A percentile compares a stretch with the other conserved stretches of the same genome.
Evolutionary conservation across 2,113 vertebrate species (phyloP).

Genomic region (Silurus glanis): DNA sequence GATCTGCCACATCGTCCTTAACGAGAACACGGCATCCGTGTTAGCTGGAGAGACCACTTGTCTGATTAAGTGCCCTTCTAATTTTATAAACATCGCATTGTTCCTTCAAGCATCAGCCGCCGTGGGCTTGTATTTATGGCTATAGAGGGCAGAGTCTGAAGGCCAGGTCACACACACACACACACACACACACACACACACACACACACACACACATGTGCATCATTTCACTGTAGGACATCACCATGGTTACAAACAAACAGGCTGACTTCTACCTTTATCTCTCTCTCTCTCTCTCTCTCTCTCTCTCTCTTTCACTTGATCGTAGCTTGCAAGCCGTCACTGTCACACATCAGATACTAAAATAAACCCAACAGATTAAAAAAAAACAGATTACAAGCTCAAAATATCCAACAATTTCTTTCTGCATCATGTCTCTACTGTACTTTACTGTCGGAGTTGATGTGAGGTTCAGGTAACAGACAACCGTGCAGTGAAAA

Average conservation of each 20-base stretch:
- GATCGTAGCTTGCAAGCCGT: constrained; percentile 43
- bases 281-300: background rate
- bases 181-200: constrained; percentile 14
- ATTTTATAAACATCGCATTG: constrained; percentile 45
- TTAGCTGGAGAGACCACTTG: constrained; percentile 18
- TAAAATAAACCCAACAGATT: constrained; percentile 62
- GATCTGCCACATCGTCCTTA: constrained; percentile 3
- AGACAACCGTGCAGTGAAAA: background rate
- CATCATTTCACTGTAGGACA: constrained; percentile 53
- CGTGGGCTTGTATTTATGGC: constrained; percentile 30
- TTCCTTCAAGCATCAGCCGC: constrained; percentile 32
- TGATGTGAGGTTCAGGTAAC: background rate
- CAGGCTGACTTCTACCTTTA: constrained; percentile 38
- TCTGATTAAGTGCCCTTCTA: constrained; percentile 34
- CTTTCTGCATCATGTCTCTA: constrained; percentile 17
- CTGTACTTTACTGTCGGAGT: background rate
- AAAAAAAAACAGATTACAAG: constrained; percentile 54
- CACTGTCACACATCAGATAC: constrained; percentile 64
- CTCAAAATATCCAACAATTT: constrained; percentile 60
- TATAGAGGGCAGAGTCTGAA: constrained; percentile 15
- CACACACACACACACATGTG: constrained; percentile 27
- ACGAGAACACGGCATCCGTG: constrained; percentile 22
- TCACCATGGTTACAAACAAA: constrained; percentile 76
- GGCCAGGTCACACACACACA: constrained; percentile 31
- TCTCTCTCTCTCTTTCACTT: background rate